phyloP scores from a whole-genome alignment of 37 sponge, comb jelly and placozoan genomes.

The Axinella damicornis region DNA sequence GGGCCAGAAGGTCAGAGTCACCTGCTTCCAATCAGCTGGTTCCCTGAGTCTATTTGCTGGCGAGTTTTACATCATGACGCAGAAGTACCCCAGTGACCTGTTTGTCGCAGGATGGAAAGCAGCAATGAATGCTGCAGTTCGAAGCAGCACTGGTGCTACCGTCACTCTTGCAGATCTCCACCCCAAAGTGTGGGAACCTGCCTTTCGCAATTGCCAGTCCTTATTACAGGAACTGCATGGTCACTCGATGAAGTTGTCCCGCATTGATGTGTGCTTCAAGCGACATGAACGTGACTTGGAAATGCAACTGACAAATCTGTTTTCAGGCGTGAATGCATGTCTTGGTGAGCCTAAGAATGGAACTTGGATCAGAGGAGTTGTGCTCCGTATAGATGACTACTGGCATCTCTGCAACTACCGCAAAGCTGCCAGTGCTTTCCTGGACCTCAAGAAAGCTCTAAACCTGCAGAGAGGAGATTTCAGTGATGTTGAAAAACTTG shows the following conservation, averaged over 20 bases:
- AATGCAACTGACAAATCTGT: conserved; percentile 6
- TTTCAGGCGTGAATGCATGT: conserved; percentile 5
- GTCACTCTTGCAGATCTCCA: conserved; percentile 5
- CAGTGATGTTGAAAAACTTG: conserved; percentile 38
- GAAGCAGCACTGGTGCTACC: not conserved
- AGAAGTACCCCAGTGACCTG: conserved; percentile 6
- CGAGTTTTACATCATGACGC: not conserved
- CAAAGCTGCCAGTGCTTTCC: conserved; percentile 29
- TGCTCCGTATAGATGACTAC: conserved; percentile 6
- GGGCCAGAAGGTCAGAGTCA: not conserved
- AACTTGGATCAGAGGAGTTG: conserved; percentile 4
- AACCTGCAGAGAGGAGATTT: conserved; percentile 45
- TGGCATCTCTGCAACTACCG: conserved; percentile 5
- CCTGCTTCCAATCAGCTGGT: conserved; percentile 8
- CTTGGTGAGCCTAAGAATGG: no score
- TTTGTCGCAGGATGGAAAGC: conserved; percentile 13
- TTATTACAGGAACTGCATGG: conserved; percentile 14
- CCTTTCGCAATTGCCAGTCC: conserved; percentile 8
- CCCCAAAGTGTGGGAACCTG: conserved; percentile 34
- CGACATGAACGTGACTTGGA: not conserved
- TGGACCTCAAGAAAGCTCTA: conserved; percentile 24
- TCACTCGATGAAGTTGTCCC: conserved; percentile 18
- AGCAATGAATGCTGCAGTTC: not conserved
- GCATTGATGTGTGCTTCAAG: conserved; percentile 1
- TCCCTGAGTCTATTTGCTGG: not conserved